Conservation (phyloP, 2,888 invertebrate species). For the Diplolepis rosae region DNA sequence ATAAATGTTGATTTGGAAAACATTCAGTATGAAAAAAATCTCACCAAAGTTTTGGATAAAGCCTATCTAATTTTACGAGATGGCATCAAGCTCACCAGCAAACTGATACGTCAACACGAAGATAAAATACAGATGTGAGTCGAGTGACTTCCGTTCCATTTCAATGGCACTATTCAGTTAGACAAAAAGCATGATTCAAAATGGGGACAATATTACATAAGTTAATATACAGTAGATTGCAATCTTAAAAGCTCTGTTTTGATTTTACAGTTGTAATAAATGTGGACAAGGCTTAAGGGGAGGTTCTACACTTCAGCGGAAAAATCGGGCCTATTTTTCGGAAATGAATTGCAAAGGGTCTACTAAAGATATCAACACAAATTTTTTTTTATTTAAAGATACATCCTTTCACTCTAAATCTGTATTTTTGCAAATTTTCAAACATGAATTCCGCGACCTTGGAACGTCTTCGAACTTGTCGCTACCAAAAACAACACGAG, state of each 20-base stretch:
- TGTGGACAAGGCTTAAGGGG: too few species aligned
- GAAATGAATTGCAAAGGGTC: too few species aligned
- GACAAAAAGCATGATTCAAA: not conserved
- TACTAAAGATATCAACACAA: too few species aligned
- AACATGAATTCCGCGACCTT: too few species aligned
- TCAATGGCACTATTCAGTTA: not conserved
- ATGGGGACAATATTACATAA: not conserved
- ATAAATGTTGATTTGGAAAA: slow-evolving; percentile 27
- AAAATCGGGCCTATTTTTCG: too few species aligned
- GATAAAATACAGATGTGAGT: slow-evolving; percentile 58
- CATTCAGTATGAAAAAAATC: slow-evolving; percentile 38
- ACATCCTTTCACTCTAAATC: not conserved
- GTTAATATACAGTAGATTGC: not conserved
- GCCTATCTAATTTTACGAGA: slow-evolving; percentile 57
- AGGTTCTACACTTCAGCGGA: too few species aligned
- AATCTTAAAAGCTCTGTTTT: not conserved
- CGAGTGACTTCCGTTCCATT: not conserved
- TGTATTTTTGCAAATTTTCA: too few species aligned
- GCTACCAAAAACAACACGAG: too few species aligned
- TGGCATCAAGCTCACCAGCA: slow-evolving; percentile 56
- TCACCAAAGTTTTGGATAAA: slow-evolving; percentile 58
- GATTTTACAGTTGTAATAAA: not conserved
- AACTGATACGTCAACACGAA: slow-evolving; percentile 55
- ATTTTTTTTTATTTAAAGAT: not conserved
- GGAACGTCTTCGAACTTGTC: too few species aligned